phyloP scores from a whole-genome alignment of 1,140 invertebrate genomes.

The Homarus americanus region DNA sequence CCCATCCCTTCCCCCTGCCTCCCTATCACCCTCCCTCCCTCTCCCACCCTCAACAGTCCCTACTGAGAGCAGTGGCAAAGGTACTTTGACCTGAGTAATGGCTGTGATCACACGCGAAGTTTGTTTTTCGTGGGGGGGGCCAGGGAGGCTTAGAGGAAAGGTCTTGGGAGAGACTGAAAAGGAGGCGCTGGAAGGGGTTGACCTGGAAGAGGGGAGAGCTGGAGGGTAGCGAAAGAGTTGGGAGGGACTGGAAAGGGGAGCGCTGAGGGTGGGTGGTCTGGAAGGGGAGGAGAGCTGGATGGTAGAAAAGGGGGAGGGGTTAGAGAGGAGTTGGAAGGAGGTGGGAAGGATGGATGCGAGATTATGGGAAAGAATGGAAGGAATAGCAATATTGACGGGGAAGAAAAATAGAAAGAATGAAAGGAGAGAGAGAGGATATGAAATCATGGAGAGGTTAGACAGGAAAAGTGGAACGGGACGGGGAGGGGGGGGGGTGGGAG shows the following conservation, averaged over 20 bases:
- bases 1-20: neutral
- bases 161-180: neutral
- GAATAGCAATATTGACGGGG: too few species aligned
- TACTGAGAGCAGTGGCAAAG: neutral
- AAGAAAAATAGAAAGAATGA: neutral
- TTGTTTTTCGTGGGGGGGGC: neutral
- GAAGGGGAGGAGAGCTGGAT: too few species aligned
- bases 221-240: too few species aligned
- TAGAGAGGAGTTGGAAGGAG: too few species aligned
- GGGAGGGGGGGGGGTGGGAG: neutral
- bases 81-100: conserved; percentile 7
- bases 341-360: neutral
- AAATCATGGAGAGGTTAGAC: neutral
- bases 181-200: neutral
- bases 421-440: neutral
- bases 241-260: too few species aligned
- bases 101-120: neutral
- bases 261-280: too few species aligned
- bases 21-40: neutral
- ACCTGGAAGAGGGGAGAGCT: too few species aligned
- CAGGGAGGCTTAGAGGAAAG: neutral
- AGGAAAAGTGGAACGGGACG: neutral
- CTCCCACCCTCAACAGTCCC: neutral
- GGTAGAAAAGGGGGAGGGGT: neutral
- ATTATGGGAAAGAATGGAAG: too few species aligned